A percentile compares a stretch with the other conserved stretches of the same genome.
Conservation (phyloP, 2,113 vertebrate species). For the Illadopsis cleaveri region DNA sequence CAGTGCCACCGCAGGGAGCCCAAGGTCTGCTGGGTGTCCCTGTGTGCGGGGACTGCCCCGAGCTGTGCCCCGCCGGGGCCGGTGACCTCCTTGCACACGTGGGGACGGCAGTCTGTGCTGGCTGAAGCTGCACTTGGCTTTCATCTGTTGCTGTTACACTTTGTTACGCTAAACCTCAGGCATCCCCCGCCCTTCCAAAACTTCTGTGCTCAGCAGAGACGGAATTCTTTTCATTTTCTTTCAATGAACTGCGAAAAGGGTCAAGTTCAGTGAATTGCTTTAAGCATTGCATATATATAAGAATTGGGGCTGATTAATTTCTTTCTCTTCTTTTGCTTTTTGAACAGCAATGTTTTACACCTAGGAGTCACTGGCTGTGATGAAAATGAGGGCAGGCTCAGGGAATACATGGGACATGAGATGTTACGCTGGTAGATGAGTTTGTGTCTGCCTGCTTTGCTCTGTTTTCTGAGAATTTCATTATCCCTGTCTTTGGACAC, state of each 20-base stretch:
- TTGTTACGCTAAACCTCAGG: neutral
- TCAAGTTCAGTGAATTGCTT: conserved; percentile 6
- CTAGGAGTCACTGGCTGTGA: neutral
- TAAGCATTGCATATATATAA: neutral
- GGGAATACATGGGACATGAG: neutral
- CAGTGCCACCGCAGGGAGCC: neutral
- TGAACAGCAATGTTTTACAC: neutral
- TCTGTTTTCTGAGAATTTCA: neutral
- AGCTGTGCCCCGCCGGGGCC: neutral
- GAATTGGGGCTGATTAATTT: neutral
- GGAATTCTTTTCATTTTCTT: neutral
- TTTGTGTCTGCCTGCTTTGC: neutral
- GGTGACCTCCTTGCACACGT: neutral
- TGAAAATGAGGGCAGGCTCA: neutral
- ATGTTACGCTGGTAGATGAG: neutral
- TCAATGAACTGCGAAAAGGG: neutral
- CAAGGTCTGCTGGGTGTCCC: neutral
- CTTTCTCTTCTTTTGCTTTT: neutral
- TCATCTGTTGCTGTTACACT: neutral
- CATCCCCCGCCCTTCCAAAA: neutral
- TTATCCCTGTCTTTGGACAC: neutral
- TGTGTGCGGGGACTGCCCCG: fast-evolving
- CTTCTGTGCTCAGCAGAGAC: neutral
- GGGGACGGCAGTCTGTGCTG: neutral
- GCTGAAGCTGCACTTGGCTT: neutral